These are phyloP conservation scores for Vulpes ferrilata DNA, from an alignment of 2,113 vertebrate species.

Conservation along the genomic window DNA sequence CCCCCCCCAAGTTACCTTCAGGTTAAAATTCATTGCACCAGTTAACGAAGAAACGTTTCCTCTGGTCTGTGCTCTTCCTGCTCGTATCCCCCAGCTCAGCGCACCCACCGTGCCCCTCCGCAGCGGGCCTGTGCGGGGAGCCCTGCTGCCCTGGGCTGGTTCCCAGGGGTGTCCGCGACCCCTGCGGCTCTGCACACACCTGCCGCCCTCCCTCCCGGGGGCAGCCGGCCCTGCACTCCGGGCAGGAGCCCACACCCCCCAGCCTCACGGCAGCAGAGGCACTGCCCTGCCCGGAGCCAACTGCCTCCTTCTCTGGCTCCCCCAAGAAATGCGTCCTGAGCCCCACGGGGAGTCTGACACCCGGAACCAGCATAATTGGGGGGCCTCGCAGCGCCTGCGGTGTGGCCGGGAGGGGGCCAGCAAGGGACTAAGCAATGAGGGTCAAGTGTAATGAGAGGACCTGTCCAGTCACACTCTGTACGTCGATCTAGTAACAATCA, in stretches of 20 bases:
- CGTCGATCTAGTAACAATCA: background rate
- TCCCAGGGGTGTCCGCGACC: accelerated
- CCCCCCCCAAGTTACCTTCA: too few relatives aligned
- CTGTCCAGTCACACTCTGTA: background rate
- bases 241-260: accelerated
- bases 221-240: accelerated
- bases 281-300: background rate
- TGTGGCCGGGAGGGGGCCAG: background rate
- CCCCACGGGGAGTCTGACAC: background rate
- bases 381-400: background rate
- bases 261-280: background rate
- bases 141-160: too few relatives aligned
- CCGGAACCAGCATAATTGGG: too few relatives aligned
- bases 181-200: background rate
- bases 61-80: background rate
- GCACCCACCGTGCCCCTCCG: background rate
- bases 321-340: background rate
- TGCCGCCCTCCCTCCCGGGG: background rate
- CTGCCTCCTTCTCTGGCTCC: accelerated
- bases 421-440: background rate
- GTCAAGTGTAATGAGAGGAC: background rate
- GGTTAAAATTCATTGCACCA: background rate
- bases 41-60: background rate
- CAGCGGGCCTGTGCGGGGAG: background rate
- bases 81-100: too few relatives aligned